Evolutionary conservation across 2,888 invertebrate genomes (phyloP).

Genomic region (Chironomus tentans): DNA sequence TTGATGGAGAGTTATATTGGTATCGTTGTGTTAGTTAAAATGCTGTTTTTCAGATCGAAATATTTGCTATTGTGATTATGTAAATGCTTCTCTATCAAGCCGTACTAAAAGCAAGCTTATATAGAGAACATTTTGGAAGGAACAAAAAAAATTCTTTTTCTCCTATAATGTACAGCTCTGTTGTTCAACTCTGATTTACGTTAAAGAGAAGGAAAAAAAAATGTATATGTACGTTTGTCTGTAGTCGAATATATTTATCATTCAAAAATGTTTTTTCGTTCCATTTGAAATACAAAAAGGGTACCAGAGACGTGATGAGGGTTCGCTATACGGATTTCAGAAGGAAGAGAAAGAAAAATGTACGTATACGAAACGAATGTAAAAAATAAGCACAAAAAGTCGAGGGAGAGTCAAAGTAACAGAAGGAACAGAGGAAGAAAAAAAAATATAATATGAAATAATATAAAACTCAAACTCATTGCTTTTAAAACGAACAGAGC

Average conservation of each 20-base stretch:
- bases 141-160: neutral
- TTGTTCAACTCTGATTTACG: conserved; percentile 23
- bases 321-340: conserved; percentile 17
- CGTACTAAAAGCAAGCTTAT: conserved; percentile 2
- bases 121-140: neutral
- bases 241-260: conserved; percentile 26
- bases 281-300: conserved; percentile 26
- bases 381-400: neutral
- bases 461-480: conserved; percentile 11
- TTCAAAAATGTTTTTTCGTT: conserved; percentile 24
- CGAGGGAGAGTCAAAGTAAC: conserved; percentile 5
- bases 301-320: conserved; percentile 27
- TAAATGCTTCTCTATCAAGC: conserved; percentile 17
- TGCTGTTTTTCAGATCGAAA: conserved; percentile 26
- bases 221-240: conserved; percentile 7
- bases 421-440: conserved; percentile 5
- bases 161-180: neutral
- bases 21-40: conserved; percentile 12
- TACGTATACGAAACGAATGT: neutral
- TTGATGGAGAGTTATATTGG: neutral
- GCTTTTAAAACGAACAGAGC: conserved; percentile 6
- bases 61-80: conserved; percentile 27
- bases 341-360: neutral
- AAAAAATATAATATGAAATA: neutral
- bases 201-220: neutral